These are phyloP conservation scores for Diachrysia chrysitis DNA, from an alignment of 2,888 invertebrate species.

Conservation along the genomic window DNA sequence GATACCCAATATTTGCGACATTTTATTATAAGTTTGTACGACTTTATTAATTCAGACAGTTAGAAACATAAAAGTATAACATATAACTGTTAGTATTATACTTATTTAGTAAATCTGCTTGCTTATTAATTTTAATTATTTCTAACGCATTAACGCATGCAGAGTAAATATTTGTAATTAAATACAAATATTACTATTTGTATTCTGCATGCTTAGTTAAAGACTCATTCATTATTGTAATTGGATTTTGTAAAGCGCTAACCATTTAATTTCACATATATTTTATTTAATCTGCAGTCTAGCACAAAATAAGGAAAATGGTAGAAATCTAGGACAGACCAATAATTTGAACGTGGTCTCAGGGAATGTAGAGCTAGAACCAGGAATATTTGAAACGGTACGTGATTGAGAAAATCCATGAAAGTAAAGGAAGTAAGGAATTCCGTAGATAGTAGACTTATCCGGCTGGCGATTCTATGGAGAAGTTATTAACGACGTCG, in stretches of 20 bases:
- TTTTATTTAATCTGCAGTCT: neutral
- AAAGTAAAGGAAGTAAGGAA: slow-evolving; percentile 18
- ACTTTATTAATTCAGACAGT: too few species aligned
- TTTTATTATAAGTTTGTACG: too few species aligned
- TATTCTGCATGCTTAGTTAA: too few species aligned
- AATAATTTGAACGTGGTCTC: slow-evolving; percentile 31
- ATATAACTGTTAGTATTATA: too few species aligned
- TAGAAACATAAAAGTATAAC: too few species aligned
- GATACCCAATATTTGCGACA: neutral
- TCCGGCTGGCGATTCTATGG: neutral
- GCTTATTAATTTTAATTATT: too few species aligned
- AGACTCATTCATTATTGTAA: neutral
- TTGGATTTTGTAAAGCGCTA: neutral
- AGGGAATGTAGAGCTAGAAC: slow-evolving; percentile 20
- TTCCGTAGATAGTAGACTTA: slow-evolving; percentile 19
- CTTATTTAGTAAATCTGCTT: too few species aligned
- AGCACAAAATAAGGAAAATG: slow-evolving; percentile 15
- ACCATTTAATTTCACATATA: neutral
- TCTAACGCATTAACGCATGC: too few species aligned
- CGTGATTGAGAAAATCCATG: slow-evolving; percentile 31
- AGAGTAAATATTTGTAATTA: too few species aligned
- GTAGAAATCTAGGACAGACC: slow-evolving; percentile 27
- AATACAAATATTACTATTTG: too few species aligned
- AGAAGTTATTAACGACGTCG: neutral
- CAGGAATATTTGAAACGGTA: slow-evolving; percentile 29